These are phyloP conservation scores for Karalla daura DNA, from an alignment of 2,797 vertebrate genomes.

Conservation along the genomic window DNA sequence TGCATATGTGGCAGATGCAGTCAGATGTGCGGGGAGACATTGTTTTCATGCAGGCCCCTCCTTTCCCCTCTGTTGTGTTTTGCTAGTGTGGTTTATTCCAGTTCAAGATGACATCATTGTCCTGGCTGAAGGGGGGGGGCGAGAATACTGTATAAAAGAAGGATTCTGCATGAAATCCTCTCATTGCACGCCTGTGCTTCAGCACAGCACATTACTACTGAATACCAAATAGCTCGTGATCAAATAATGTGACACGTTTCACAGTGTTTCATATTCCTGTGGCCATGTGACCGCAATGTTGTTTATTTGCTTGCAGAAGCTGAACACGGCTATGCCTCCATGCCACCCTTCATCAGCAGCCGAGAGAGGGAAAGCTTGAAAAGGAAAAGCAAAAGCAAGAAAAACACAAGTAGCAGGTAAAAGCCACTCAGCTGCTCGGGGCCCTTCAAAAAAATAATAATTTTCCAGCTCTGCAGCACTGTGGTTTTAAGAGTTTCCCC, in stretches of 20 bases:
- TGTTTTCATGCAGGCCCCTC: slow-evolving; percentile 74
- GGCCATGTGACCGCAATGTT: slow-evolving; percentile 67
- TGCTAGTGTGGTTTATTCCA: slow-evolving; percentile 84
- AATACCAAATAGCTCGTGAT: slow-evolving; percentile 9
- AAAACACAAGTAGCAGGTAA: slow-evolving; percentile 94
- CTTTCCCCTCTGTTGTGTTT: slow-evolving; percentile 86
- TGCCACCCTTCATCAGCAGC: slow-evolving; percentile 91
- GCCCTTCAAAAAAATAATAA: not conserved
- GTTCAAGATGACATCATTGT: slow-evolving; percentile 90
- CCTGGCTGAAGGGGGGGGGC: slow-evolving; percentile 56
- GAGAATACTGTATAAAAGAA: slow-evolving; percentile 54
- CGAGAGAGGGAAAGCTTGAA: slow-evolving; percentile 91
- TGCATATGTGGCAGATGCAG: slow-evolving; percentile 52
- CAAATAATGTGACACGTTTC: slow-evolving; percentile 25
- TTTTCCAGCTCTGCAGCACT: slow-evolving; percentile 26
- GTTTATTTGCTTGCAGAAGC: slow-evolving; percentile 88
- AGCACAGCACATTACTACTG: slow-evolving; percentile 1
- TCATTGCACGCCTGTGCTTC: slow-evolving; percentile 19
- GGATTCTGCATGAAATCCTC: slow-evolving; percentile 43
- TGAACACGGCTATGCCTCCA: slow-evolving; percentile 96
- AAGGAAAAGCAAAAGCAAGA: slow-evolving; percentile 93
- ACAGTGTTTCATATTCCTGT: slow-evolving; percentile 20
- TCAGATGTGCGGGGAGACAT: slow-evolving; percentile 66
- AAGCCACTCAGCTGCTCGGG: slow-evolving; percentile 19
- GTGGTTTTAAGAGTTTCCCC: not conserved